Evolutionary conservation across 1,140 invertebrate species (phyloP), one percentile per base, ranked within the genome.

Genomic region (Caenorhabditis briggsae): DNA sequence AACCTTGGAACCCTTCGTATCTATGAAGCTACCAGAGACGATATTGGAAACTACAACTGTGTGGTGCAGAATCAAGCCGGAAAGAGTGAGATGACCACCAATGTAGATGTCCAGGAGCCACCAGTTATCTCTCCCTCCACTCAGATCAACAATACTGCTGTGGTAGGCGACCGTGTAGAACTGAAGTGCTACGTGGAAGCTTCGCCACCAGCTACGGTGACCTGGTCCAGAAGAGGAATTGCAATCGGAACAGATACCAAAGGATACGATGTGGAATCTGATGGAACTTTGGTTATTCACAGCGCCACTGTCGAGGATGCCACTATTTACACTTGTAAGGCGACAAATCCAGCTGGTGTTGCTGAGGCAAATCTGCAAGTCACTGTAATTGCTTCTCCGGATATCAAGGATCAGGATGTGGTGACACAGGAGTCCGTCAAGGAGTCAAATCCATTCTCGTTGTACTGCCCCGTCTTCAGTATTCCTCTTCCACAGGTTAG

Each of bases 11-110:
- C 88, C n/a, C 46, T 91, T 8, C 55, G 84, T 43, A 88, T 91
- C 48, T 58, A 64, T 9, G 59, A 90, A 55, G 56, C 87, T 20
- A 25, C 88, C 18, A 46, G 83, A 33, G 43, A 46, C 5, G 65
- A 97, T 92, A 94, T 95, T 61, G 96, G 96, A 0, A 94, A 94
- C 50, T 97, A 96, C 91, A 95, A 94, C 58, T 98, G 97, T 91
- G 94, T 94, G 20, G 96, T 96, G 0, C 94, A 93, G 56, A 98
- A 97, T 91, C 93, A 94, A 50, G 70, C 70, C 7, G 70, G 70
- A 78, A 78, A 33, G 23, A 78, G 46, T 23, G 46, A 78, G 5
- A 23, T 78, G 70, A 78, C 70, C 14, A 78, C 70, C 14, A 33
- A 78, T 50, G 70, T 78, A 5, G 33, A 83, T 16, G 83, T 82